These are phyloP conservation scores for Cavia aperea DNA, from an alignment of 2,113 vertebrate genomes.

Conservation along the genomic window DNA sequence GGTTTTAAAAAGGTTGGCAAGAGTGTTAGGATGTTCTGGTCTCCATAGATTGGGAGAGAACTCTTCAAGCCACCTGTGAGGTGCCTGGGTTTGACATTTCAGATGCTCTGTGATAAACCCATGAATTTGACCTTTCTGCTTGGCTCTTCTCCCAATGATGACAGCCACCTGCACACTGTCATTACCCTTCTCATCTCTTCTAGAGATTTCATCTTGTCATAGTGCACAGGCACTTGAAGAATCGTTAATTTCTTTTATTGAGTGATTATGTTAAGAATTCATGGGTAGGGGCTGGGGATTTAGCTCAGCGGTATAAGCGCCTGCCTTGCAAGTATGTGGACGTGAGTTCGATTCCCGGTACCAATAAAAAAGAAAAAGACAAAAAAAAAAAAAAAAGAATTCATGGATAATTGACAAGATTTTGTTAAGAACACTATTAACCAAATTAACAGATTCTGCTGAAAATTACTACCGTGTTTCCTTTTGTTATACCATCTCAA, in stretches of 20 bases:
- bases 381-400: too few relatives aligned
- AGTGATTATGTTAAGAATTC: too few relatives aligned
- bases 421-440: conserved; percentile 9
- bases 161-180: not conserved
- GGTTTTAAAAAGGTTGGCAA: not conserved
- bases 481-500: not conserved
- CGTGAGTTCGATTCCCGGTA: too few relatives aligned
- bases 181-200: not conserved
- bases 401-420: not conserved
- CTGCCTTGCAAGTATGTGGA: too few relatives aligned
- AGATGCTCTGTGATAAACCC: not conserved
- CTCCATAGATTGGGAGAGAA: not conserved
- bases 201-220: not conserved
- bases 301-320: too few relatives aligned
- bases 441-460: not conserved
- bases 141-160: not conserved
- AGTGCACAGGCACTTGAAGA: not conserved
- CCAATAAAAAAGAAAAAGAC: too few relatives aligned
- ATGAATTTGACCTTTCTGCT: not conserved
- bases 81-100: not conserved
- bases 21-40: not conserved
- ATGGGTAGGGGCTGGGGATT: too few relatives aligned
- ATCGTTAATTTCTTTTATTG: not conserved
- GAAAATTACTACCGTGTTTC: not conserved
- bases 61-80: not conserved